Evolutionary conservation across 2,113 vertebrate genomes (phyloP).

Genomic region (Aegotheles bennettii): DNA sequence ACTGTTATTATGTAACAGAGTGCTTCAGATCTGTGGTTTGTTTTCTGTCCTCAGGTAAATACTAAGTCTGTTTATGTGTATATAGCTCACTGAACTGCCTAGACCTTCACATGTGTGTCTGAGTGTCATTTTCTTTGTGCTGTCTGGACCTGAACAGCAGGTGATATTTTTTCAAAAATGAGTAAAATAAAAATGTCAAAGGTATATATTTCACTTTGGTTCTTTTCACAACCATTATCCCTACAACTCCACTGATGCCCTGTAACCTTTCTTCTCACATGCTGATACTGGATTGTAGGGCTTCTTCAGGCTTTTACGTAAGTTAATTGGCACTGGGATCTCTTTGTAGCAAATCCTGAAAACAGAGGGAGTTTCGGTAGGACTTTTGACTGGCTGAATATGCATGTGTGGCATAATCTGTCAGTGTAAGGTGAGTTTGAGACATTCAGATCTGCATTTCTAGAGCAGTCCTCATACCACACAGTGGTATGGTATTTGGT

Average conservation of each 20-base stretch:
- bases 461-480: neutral
- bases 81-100: neutral
- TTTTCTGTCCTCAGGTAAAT: neutral
- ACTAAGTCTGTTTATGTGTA: neutral
- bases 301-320: neutral
- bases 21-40: neutral
- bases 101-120: neutral
- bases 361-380: neutral
- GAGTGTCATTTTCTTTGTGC: neutral
- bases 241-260: neutral
- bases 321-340: neutral
- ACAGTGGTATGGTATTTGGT: neutral
- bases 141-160: neutral
- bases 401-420: neutral
- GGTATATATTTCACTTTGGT: neutral
- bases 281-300: neutral
- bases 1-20: neutral
- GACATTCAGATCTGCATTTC: neutral
- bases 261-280: neutral
- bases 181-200: neutral
- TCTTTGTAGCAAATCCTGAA: neutral
- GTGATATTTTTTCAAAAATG: neutral
- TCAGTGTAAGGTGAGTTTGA: neutral
- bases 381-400: neutral
- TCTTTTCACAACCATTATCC: neutral